Conservation (phyloP, 1,140 invertebrate genomes). For the Drosophila tani region DNA sequence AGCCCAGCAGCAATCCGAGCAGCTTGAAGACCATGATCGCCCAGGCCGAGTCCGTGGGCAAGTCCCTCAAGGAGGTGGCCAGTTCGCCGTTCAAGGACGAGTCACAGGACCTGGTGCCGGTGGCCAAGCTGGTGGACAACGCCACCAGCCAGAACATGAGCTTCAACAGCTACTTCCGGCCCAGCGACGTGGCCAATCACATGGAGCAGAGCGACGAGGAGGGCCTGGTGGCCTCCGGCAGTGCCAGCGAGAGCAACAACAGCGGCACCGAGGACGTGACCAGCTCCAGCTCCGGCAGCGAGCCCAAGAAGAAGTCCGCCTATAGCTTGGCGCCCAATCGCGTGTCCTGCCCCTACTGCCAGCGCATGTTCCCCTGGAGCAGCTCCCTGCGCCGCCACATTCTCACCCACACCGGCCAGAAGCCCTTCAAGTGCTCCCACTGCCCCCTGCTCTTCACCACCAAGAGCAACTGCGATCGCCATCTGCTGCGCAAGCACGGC, state of each 20-base stretch:
- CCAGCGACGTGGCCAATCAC: conserved; percentile 84
- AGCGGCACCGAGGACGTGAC: conserved; percentile 91
- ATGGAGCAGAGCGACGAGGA: conserved; percentile 89
- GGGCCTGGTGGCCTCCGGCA: conserved; percentile 89
- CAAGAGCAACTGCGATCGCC: conserved; percentile 98
- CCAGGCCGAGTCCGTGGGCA: conserved; percentile 79
- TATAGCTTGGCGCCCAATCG: conserved; percentile 97
- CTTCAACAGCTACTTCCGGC: conserved; percentile 87
- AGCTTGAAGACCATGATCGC: conserved; percentile 76
- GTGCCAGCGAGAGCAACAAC: conserved; percentile 91
- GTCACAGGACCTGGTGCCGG: conserved; percentile 89
- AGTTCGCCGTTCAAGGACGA: conserved; percentile 85
- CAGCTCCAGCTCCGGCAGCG: conserved; percentile 70
- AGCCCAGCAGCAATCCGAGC: conserved; percentile 29
- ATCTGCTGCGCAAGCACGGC: conserved; percentile 95
- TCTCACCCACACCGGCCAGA: conserved; percentile 97
- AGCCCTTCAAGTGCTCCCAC: conserved; percentile 96
- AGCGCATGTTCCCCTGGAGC: conserved; percentile 97
- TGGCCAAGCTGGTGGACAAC: conserved; percentile 92
- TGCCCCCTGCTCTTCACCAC: conserved; percentile 97
- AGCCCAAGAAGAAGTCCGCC: conserved; percentile 93
- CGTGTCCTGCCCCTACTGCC: conserved; percentile 96
- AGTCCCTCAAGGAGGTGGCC: conserved; percentile 79
- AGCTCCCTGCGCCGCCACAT: conserved; percentile 96
- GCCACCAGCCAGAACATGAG: conserved; percentile 89